A percentile compares a stretch with the other conserved stretches of the same genome.
Conservation (phyloP, 2,113 vertebrate species). For the Amphiprion percula region DNA sequence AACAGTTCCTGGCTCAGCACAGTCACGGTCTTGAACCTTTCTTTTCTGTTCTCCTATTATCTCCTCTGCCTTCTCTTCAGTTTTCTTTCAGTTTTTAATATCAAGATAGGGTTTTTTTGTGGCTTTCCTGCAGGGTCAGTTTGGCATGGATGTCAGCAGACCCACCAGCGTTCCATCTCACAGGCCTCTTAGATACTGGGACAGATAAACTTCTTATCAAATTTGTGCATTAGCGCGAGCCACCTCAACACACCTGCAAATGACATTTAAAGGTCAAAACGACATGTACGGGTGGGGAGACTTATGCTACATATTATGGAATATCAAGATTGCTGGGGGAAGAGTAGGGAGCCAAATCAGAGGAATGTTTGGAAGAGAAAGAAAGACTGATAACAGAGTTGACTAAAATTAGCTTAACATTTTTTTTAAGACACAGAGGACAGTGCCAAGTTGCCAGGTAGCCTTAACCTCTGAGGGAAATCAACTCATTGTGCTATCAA, state of each 20-base stretch:
- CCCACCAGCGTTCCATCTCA: slow-evolving; percentile 15
- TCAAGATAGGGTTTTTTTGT: slow-evolving; percentile 32
- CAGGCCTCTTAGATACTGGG: slow-evolving; percentile 38
- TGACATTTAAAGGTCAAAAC: slow-evolving; percentile 80
- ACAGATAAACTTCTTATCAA: slow-evolving; percentile 70
- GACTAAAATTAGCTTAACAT: slow-evolving; percentile 47
- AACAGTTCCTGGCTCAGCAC: slow-evolving; percentile 76
- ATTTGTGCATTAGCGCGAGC: slow-evolving; percentile 68
- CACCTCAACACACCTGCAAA: slow-evolving; percentile 71
- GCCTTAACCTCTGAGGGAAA: slow-evolving; percentile 53
- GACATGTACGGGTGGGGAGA: slow-evolving; percentile 49
- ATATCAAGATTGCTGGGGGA: slow-evolving; percentile 39
- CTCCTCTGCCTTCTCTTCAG: slow-evolving; percentile 4
- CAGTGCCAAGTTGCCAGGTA: slow-evolving; percentile 55
- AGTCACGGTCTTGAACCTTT: slow-evolving; percentile 68
- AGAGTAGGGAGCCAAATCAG: slow-evolving; percentile 45
- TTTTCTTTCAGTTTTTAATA: slow-evolving; percentile 52
- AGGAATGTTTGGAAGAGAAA: slow-evolving; percentile 37
- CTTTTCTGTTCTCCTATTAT: slow-evolving; percentile 44
- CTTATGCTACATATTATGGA: slow-evolving; percentile 50
- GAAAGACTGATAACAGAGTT: slow-evolving; percentile 14
- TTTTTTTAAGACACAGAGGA: slow-evolving; percentile 7
- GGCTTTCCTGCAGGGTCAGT: slow-evolving; percentile 19
- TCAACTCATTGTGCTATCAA: slow-evolving; percentile 63
- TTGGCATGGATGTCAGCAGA: slow-evolving; percentile 22